These are phyloP conservation scores for Scartelaos histophorus DNA, from an alignment of 2,113 vertebrate genomes.

Conservation along the genomic window DNA sequence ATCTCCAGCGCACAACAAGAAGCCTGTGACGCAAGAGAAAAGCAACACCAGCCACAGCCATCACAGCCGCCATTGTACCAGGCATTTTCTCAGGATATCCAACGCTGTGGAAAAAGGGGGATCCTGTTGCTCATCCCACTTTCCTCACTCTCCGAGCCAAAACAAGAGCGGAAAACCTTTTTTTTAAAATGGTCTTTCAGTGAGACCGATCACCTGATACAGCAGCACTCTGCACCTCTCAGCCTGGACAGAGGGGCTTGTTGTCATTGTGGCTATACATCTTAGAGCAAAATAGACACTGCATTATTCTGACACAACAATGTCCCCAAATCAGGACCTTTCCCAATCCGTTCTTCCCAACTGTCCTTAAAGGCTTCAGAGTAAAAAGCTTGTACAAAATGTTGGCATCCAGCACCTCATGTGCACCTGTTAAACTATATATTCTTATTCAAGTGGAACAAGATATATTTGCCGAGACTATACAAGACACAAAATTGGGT, in stretches of 20 bases:
- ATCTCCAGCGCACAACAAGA: constrained; percentile 54
- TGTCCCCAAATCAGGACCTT: constrained; percentile 49
- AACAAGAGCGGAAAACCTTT: constrained; percentile 65
- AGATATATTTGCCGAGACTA: too few relatives aligned
- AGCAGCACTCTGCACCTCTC: constrained; percentile 53
- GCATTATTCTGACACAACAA: constrained; percentile 59
- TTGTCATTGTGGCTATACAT: constrained; percentile 56
- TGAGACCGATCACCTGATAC: constrained; percentile 72
- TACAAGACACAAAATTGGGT: too few relatives aligned
- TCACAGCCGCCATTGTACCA: constrained; percentile 79
- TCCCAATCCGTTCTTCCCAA: constrained; percentile 31
- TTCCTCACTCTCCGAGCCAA: constrained; percentile 52
- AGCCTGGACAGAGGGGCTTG: constrained; percentile 64
- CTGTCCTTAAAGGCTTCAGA: constrained; percentile 48
- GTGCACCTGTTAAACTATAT: not conserved
- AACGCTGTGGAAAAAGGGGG: constrained; percentile 72
- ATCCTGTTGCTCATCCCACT: constrained; percentile 66
- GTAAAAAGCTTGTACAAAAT: not conserved
- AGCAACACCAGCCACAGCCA: constrained; percentile 64
- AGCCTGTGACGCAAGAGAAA: constrained; percentile 68
- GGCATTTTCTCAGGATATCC: constrained; percentile 79
- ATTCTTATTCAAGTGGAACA: too few relatives aligned
- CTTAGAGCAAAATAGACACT: constrained; percentile 42
- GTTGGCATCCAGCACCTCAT: not conserved
- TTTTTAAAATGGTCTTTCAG: constrained; percentile 69